These are phyloP conservation scores for Stichopus horrens DNA, from an alignment of 53 echinoderm and acorn worm species.

Conservation along the genomic window DNA sequence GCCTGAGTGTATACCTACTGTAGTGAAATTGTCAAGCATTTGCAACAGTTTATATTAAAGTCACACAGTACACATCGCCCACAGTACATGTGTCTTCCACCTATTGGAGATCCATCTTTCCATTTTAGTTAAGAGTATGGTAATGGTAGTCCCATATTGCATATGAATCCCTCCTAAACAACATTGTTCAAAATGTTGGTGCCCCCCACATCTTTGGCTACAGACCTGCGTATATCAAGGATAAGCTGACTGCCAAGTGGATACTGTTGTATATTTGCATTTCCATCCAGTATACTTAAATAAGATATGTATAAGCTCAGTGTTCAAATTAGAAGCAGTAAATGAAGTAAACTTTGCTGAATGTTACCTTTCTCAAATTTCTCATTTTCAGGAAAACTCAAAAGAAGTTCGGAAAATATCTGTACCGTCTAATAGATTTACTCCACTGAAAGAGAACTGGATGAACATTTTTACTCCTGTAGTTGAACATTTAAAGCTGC, in stretches of 20 bases:
- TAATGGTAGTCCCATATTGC: too few relatives aligned
- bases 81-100: too few relatives aligned
- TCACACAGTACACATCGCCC: too few relatives aligned
- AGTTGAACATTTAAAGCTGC: constrained; percentile 93
- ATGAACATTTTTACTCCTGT: constrained; percentile 97
- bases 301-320: background rate
- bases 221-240: too few relatives aligned
- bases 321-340: background rate
- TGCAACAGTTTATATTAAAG: too few relatives aligned
- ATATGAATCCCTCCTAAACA: background rate
- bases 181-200: background rate
- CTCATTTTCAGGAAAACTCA: constrained; percentile 67
- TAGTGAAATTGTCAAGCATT: too few relatives aligned
- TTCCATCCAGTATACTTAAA: too few relatives aligned
- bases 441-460: constrained; percentile 96
- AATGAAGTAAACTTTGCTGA: background rate
- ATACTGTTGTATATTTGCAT: too few relatives aligned
- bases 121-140: too few relatives aligned
- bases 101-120: too few relatives aligned
- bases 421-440: constrained; percentile 92
- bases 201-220: background rate
- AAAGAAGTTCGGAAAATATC: constrained; percentile 81
- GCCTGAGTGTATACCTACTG: too few relatives aligned
- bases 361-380: background rate
- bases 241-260: too few relatives aligned